Base-by-base conservation (phyloP, 2,888 invertebrate species). In the Callyntrura sp. region DNA sequence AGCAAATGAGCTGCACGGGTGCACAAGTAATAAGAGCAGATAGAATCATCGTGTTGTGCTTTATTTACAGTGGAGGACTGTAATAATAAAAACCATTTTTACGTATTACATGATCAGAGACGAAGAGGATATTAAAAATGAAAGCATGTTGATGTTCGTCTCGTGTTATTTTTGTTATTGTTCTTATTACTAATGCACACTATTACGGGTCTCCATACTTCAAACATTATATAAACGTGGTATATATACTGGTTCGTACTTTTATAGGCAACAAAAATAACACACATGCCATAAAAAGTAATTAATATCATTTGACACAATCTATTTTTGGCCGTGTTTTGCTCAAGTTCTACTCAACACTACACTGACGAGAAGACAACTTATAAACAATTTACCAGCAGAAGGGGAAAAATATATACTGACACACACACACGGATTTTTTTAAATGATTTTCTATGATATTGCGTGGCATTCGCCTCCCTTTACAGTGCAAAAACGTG, bases 241-340 rank as follows among this genome's bases (percentile, higher is more conserved):
- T n/a, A n/a, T n/a, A n/a, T n/a, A n/a, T n/a, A n/a, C n/a, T n/a
- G n/a, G n/a, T n/a, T n/a, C n/a, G n/a, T n/a, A 73, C 35, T 12
- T 8, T 57, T n/a, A 0, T 5, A 17, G 6, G 9, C 35, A 65
- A 9, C 11, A 62, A 20, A 35, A 23, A 23, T 35, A 70, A 23
- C 20, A 83, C 48, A 70, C 70, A 84, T 84, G 55, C 17, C 55
- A 78, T 78, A 78, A 78, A 78, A 78, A 78, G 78, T 84, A 84
- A 84, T 84, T 81, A 73, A 85, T 85, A 76, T 62, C 85, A 85
- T 76, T 85, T 85, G 85, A 85, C 85, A 85, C 76, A 76, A 85
- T 85, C 85, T 76, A 73, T 73, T 85, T 85, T 84, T 81, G 78
- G 78, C 28, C 1, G 78, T 81, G 62, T 62, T 62, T 55, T 48